A percentile compares a stretch with the other conserved stretches of the same genome.
These are phyloP conservation scores for Prionailurus bengalensis DNA, from an alignment of 2,113 vertebrate species.

Conservation along the genomic window DNA sequence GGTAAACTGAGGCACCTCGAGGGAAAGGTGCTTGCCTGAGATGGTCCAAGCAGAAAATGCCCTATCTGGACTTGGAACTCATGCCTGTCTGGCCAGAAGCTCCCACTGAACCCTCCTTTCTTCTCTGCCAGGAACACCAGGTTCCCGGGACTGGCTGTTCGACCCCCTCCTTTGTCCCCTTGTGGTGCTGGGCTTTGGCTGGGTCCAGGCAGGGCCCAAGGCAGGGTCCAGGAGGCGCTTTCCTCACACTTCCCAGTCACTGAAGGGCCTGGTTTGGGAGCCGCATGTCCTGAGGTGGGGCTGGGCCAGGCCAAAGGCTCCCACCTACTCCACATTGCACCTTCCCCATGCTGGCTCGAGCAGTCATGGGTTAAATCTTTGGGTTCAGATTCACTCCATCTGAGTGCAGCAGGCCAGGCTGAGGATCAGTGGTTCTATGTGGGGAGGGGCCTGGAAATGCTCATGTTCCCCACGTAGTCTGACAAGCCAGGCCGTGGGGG, in stretches of 20 bases:
- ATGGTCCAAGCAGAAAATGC: not conserved
- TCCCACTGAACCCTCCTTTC: not conserved
- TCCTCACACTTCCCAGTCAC: not conserved
- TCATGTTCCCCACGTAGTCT: not conserved
- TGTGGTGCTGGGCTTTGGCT: not conserved
- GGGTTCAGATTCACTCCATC: not conserved
- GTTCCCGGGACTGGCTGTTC: not conserved
- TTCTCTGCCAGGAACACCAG: not conserved
- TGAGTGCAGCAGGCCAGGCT: not conserved
- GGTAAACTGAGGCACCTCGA: not conserved
- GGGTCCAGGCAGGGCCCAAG: not conserved
- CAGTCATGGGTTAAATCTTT: not conserved
- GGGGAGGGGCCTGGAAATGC: not conserved
- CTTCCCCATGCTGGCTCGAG: too few species aligned
- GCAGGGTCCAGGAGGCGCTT: not conserved
- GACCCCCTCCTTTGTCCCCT: not conserved
- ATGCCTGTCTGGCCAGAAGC: fast-evolving
- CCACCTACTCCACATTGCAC: not conserved
- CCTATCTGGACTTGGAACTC: not conserved
- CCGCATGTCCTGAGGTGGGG: not conserved
- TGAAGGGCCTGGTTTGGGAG: not conserved
- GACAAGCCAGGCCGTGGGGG: not conserved
- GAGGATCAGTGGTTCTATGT: not conserved
- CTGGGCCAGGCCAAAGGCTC: not conserved
- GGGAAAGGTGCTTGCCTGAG: not conserved